These are phyloP conservation scores for Chaetodon trifasciatus DNA, from an alignment of 2,797 vertebrate species.

Conservation along the genomic window DNA sequence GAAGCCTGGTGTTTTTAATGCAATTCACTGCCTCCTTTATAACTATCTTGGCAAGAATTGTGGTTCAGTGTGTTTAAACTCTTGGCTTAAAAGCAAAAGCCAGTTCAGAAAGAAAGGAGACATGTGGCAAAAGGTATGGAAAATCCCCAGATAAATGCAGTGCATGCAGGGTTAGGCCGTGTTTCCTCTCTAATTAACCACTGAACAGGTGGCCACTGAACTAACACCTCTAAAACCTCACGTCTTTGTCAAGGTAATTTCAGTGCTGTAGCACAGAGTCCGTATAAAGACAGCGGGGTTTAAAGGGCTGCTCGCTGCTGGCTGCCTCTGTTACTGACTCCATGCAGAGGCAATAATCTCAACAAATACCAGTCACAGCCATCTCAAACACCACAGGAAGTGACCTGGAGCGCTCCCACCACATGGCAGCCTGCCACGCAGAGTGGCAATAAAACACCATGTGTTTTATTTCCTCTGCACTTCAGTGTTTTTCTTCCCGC, in stretches of 20 bases:
- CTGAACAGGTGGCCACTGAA: background rate
- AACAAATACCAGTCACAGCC: slow-evolving; percentile 18
- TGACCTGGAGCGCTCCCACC: slow-evolving; percentile 31
- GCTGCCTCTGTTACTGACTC: slow-evolving; percentile 17
- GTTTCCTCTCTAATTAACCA: slow-evolving; percentile 28
- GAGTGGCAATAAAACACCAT: slow-evolving; percentile 7
- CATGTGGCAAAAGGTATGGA: background rate
- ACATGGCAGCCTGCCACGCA: slow-evolving; percentile 17
- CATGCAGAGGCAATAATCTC: slow-evolving; percentile 53
- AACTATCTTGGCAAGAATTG: background rate
- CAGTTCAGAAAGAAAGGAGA: background rate
- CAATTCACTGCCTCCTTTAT: background rate
- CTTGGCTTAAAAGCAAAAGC: background rate
- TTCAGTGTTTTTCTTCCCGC: background rate
- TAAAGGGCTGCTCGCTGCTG: slow-evolving; percentile 26
- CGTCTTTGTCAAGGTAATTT: slow-evolving; percentile 29
- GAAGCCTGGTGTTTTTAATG: background rate
- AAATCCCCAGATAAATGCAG: background rate
- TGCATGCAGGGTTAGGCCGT: background rate
- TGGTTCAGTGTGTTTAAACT: background rate
- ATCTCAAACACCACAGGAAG: slow-evolving; percentile 54
- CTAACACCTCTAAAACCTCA: slow-evolving; percentile 7
- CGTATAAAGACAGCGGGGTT: slow-evolving; percentile 26
- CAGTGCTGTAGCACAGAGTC: background rate
- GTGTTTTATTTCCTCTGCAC: background rate